Evolutionary conservation across 2,888 invertebrate genomes (phyloP).

Genomic region (Caenorhabditis doughertyi): DNA sequence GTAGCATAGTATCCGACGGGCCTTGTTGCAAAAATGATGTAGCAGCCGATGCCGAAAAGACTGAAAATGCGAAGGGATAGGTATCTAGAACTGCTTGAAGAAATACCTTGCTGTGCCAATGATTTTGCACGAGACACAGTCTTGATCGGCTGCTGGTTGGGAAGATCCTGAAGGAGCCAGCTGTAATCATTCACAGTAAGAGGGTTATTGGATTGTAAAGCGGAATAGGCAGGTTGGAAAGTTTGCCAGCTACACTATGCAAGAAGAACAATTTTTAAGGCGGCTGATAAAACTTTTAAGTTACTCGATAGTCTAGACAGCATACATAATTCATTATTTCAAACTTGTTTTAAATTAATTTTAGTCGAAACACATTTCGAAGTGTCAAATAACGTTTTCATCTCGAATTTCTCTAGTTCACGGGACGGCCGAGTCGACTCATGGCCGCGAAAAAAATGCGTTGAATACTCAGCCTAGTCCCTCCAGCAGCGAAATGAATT

Average conservation of each 20-base stretch:
- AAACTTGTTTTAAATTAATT: neutral
- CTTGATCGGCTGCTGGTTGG: conserved; percentile 52
- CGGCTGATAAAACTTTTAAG: too few relatives aligned
- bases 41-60: conserved; percentile 61
- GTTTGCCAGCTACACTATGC: too few relatives aligned
- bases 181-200: conserved; percentile 16
- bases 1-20: conserved; percentile 63
- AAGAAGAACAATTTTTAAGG: too few relatives aligned
- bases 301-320: too few relatives aligned
- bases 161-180: conserved; percentile 35
- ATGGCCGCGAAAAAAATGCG: too few relatives aligned
- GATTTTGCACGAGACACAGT: conserved; percentile 61
- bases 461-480: too few relatives aligned
- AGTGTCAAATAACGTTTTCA: conserved; percentile 40
- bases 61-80: conserved; percentile 17
- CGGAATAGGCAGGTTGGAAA: neutral
- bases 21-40: conserved; percentile 56
- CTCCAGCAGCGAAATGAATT: too few relatives aligned
- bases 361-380: neutral
- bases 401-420: conserved; percentile 19
- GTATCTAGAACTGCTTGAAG: neutral
- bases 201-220: too few relatives aligned
- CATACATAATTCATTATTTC: neutral
- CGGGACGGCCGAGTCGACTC: too few relatives aligned
- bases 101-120: conserved; percentile 62